phyloP scores from a whole-genome alignment of 1,140 invertebrate species.

The Lasioglossum albipes region DNA sequence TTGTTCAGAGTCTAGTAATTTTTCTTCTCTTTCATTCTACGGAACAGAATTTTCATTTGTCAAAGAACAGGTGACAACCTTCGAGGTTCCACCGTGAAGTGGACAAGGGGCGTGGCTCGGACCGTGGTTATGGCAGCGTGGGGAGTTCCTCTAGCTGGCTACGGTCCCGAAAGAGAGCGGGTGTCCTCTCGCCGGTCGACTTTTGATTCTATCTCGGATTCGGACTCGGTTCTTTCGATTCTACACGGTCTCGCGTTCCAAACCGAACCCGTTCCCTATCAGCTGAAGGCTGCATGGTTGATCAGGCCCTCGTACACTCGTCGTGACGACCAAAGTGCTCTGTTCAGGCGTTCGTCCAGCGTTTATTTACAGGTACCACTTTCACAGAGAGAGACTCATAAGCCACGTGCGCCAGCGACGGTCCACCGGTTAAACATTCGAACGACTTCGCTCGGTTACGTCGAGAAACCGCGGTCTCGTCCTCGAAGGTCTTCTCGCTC shows the following conservation, averaged over 20 bases:
- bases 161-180: not conserved
- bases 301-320: conserved; percentile 70
- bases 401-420: conserved; percentile 21
- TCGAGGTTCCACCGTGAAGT: no score
- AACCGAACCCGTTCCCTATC: conserved; percentile 30
- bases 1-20: no score
- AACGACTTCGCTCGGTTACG: no score
- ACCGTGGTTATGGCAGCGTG: not conserved
- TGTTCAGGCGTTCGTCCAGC: conserved; percentile 38
- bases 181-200: not conserved
- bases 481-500: not conserved
- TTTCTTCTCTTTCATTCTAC: not conserved
- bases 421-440: not conserved
- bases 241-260: conserved; percentile 4
- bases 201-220: not conserved
- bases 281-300: conserved; percentile 74
- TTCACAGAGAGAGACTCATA: conserved; percentile 16
- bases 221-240: not conserved
- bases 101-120: no score
- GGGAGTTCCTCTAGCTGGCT: not conserved
- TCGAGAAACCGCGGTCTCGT: no score
- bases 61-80: no score
- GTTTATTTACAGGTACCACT: conserved; percentile 46
- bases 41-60: no score
- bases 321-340: conserved; percentile 49